Conservation (phyloP, 1,140 invertebrate species). For the Caenorhabditis remanei region DNA sequence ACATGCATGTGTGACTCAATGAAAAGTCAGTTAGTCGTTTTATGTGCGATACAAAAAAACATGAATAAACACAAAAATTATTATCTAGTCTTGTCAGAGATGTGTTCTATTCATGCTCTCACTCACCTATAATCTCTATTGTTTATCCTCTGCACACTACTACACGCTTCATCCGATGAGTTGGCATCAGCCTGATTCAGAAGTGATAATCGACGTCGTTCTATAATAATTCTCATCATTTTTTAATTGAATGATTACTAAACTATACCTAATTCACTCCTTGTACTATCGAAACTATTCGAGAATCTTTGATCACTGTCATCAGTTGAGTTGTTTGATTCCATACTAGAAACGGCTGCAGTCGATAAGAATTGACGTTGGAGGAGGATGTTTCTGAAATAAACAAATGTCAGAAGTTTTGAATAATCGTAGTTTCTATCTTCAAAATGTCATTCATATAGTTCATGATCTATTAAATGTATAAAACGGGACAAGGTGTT, state of each 20-base stretch:
- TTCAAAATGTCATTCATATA: too few relatives aligned
- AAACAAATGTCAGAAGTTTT: neutral
- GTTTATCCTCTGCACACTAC: slow-evolving; percentile 1
- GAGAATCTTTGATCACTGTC: slow-evolving; percentile 52
- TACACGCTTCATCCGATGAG: slow-evolving; percentile 31
- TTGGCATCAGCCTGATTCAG: slow-evolving; percentile 41
- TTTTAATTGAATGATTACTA: neutral
- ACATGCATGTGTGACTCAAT: too few relatives aligned
- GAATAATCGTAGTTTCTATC: neutral
- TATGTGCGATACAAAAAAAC: too few relatives aligned
- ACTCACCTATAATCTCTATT: slow-evolving; percentile 56
- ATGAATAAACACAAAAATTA: too few relatives aligned
- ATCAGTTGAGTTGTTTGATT: slow-evolving; percentile 52
- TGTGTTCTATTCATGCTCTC: too few relatives aligned
- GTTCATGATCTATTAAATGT: too few relatives aligned
- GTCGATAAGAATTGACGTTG: slow-evolving; percentile 62
- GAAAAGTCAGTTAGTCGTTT: too few relatives aligned
- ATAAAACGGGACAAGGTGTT: too few relatives aligned
- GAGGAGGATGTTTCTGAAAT: slow-evolving; percentile 53
- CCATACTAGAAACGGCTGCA: slow-evolving; percentile 55
- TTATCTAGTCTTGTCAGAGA: too few relatives aligned
- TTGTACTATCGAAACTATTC: slow-evolving; percentile 55
- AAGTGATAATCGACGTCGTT: slow-evolving; percentile 55
- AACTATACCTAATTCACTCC: slow-evolving; percentile 58
- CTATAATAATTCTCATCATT: slow-evolving; percentile 13